Percentiles rank a stretch among this genome's conserved stretches.
phyloP scores from a whole-genome alignment of 2,113 vertebrate genomes.

The Chionomys nivalis region DNA sequence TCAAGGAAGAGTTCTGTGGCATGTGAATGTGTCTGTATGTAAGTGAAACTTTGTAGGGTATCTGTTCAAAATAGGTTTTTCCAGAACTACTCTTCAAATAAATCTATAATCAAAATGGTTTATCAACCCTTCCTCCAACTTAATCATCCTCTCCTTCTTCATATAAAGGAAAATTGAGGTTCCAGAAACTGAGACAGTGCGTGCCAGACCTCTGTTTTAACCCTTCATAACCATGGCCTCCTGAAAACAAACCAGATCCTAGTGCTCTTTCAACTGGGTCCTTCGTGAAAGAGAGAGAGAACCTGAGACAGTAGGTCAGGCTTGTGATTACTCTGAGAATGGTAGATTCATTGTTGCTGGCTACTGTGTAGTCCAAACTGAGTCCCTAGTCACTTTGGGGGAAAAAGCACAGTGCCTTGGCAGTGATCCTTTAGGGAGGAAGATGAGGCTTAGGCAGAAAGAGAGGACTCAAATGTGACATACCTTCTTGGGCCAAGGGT shows the following conservation, averaged over 20 bases:
- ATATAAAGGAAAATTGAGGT: neutral
- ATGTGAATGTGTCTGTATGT: neutral
- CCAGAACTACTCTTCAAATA: neutral
- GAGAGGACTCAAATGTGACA: neutral
- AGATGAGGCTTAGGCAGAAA: neutral
- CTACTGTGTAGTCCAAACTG: neutral
- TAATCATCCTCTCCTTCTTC: neutral
- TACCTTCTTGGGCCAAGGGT: neutral
- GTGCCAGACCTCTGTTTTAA: neutral
- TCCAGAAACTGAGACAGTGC: neutral
- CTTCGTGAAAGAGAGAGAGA: neutral
- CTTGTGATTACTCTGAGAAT: neutral
- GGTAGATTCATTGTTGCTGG: neutral
- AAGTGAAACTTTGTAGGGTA: neutral
- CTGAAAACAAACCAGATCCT: neutral
- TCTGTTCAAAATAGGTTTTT: conserved; percentile 1
- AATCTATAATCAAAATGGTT: neutral
- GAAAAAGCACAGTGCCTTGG: neutral
- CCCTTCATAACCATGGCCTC: neutral
- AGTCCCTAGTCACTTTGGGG: neutral
- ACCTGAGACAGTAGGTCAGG: neutral
- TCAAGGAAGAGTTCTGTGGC: neutral
- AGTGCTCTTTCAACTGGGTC: neutral
- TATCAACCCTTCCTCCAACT: neutral
- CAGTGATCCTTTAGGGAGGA: neutral